Base-by-base conservation (phyloP, 2,113 vertebrate genomes). In the Labrus mixtus region DNA sequence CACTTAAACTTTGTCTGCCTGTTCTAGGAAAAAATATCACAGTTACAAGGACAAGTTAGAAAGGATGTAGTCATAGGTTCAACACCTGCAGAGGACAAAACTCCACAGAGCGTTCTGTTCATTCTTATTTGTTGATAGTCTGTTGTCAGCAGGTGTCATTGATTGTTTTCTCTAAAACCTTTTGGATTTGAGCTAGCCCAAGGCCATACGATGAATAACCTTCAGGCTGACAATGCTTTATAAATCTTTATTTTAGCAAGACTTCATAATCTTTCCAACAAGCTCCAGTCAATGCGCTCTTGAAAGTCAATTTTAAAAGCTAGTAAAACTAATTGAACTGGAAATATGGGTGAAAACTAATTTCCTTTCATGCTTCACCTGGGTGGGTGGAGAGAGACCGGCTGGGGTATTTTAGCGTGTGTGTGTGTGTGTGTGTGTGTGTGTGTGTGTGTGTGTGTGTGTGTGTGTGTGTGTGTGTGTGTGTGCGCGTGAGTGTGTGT, bases 301-400 rank as follows among this genome's bases (percentile, higher is more conserved):
- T 37, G 51, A 39, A 70, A 83, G 77, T 79, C 59, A 59, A 74
- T 85, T 87, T 74, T 51, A 67, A 76, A 70, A 73, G 65, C 56
- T 15, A 68, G 84, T 68, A 7, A 43, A 82, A 80, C 66, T 75
- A 82, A 87, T 25, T 84, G 73, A 84, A 84, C 73, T 51, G 70
- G 75, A 90, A 87, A 82, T 50, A 70, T 59, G 56, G 67, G 41
- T 33, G 69, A 73, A 72, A 64, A 78, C 64, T 78, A 76, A 87
- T 88, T 89, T 80, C 66, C 75, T 78, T 79, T 75, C 65, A 69
- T 16, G 75, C 74, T 69, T 72, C 85, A 84, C 81, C 73, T 88
- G 81, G 53, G 72, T 88, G 81, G 53, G 72, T 46, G 53, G 19
- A 51, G 54, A 74, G 53, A 68, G 59, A 75, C 25, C 16, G 56